These are phyloP conservation scores for Rutpela maculata DNA, from an alignment of 2,888 invertebrate genomes.

Conservation along the genomic window DNA sequence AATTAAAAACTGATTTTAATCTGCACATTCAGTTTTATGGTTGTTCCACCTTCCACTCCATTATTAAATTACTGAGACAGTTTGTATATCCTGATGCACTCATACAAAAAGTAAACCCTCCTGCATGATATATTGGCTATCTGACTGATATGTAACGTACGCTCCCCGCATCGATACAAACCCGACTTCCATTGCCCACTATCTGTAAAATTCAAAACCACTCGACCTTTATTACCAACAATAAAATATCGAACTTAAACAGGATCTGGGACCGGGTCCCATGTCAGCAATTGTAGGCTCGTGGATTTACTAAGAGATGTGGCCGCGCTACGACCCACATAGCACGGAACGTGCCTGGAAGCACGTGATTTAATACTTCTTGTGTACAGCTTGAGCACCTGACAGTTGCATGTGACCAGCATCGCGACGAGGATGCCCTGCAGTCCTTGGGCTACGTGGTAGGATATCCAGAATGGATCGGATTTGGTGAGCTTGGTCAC, in stretches of 20 bases:
- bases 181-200: neutral
- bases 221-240: neutral
- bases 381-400: constrained; percentile 73
- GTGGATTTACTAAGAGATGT: constrained; percentile 68
- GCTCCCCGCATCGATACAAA: neutral
- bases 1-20: too few relatives aligned
- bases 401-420: constrained; percentile 80
- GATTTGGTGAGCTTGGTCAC: constrained; percentile 71
- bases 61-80: too few relatives aligned
- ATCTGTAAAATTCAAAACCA: constrained; percentile 11
- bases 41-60: too few relatives aligned
- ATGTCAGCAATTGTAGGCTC: constrained; percentile 73
- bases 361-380: constrained; percentile 66
- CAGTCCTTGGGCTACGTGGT: constrained; percentile 74
- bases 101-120: neutral
- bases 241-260: constrained; percentile 65
- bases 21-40: too few relatives aligned
- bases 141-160: neutral
- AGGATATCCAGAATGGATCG: constrained; percentile 73
- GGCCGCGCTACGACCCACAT: constrained; percentile 56
- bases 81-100: too few relatives aligned
- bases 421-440: constrained; percentile 80
- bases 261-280: constrained; percentile 73
- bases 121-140: neutral
- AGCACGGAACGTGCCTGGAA: constrained; percentile 57